Conservation (phyloP, 2,797 vertebrate species). For the Aselliscus stoliczkanus region DNA sequence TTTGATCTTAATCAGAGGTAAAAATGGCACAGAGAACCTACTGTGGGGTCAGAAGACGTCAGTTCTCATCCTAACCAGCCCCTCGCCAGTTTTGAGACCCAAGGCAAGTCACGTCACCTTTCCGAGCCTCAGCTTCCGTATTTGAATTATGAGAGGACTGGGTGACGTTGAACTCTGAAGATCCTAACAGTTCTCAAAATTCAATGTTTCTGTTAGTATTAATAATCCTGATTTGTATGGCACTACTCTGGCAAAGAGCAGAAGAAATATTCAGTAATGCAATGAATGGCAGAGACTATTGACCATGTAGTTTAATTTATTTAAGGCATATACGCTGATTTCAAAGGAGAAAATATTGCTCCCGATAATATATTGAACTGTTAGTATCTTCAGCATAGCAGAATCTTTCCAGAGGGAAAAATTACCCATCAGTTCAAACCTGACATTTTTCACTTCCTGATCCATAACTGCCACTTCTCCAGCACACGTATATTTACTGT, state of each 20-base stretch:
- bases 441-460: conserved; percentile 53
- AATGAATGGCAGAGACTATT: conserved; percentile 51
- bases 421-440: conserved; percentile 44
- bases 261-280: conserved; percentile 38
- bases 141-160: background rate
- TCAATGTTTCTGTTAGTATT: background rate
- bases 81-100: background rate
- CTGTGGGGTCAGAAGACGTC: background rate
- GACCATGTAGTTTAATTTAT: conserved; percentile 67
- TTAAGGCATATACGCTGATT: conserved; percentile 31
- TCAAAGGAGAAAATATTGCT: conserved; percentile 58
- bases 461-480: conserved; percentile 51
- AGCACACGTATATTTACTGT: conserved; percentile 36
- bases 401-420: conserved; percentile 48
- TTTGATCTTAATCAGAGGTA: background rate
- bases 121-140: background rate
- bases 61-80: background rate
- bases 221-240: conserved; percentile 49
- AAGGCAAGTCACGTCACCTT: background rate
- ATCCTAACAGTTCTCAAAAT: conserved; percentile 18
- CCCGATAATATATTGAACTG: conserved; percentile 40
- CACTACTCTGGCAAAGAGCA: conserved; percentile 22
- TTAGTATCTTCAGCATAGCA: conserved; percentile 45
- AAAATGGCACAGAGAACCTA: background rate
- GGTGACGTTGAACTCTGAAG: background rate